These are phyloP conservation scores for Blastobasis adustella DNA, from an alignment of 2,888 invertebrate species.

Conservation along the genomic window DNA sequence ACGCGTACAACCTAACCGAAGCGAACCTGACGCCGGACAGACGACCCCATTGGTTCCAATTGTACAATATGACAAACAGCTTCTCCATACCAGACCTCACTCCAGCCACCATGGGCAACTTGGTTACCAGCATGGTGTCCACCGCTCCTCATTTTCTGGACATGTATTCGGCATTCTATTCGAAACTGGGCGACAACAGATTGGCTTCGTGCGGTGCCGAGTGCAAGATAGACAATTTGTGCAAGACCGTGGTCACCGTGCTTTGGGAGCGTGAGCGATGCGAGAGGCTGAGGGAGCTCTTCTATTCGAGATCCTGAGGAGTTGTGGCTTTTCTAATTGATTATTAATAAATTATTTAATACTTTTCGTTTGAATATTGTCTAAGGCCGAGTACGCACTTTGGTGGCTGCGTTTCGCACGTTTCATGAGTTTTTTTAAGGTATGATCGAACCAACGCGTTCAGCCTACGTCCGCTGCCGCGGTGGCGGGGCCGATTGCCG, in stretches of 20 bases:
- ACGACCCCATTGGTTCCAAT: conserved; percentile 81
- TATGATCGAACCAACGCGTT: too few relatives aligned
- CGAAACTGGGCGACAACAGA: conserved; percentile 64
- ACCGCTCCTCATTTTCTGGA: conserved; percentile 62
- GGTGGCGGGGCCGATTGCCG: too few relatives aligned
- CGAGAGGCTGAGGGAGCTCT: conserved; percentile 14
- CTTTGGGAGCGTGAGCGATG: conserved; percentile 59
- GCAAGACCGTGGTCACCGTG: conserved; percentile 72
- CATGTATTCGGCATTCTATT: conserved; percentile 69
- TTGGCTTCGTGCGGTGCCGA: conserved; percentile 55
- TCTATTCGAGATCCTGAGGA: too few relatives aligned
- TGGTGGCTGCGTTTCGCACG: too few relatives aligned
- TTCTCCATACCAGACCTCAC: conserved; percentile 77
- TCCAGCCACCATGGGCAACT: conserved; percentile 75
- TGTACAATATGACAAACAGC: conserved; percentile 83
- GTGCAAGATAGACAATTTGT: conserved; percentile 70
- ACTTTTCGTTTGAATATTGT: too few relatives aligned
- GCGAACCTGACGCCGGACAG: conserved; percentile 77
- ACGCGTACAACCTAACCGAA: conserved; percentile 83
- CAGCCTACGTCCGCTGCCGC: too few relatives aligned
- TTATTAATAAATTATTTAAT: too few relatives aligned
- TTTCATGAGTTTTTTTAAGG: too few relatives aligned
- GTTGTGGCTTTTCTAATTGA: too few relatives aligned
- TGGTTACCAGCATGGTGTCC: conserved; percentile 75
- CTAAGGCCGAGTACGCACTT: too few relatives aligned